Evolutionary conservation across 2,113 vertebrate genomes (phyloP).

Genomic region (Paedocypris sp.): DNA sequence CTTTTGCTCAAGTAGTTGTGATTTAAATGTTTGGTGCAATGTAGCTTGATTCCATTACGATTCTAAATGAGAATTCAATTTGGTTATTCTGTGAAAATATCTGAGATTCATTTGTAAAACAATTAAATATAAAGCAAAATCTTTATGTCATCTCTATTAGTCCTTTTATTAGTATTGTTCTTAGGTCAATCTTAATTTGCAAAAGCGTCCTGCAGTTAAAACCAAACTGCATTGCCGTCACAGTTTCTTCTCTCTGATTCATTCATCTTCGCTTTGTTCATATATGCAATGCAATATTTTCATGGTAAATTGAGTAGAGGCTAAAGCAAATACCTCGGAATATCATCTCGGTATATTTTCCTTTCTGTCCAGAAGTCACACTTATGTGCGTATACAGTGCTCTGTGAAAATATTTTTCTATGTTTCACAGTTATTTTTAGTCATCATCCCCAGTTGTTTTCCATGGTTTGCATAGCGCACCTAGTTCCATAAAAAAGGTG

Average conservation of each 20-base stretch:
- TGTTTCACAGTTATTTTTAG: slow-evolving; percentile 60
- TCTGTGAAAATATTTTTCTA: slow-evolving; percentile 59
- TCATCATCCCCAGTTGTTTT: slow-evolving; percentile 42
- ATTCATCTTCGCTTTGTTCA: slow-evolving; percentile 21
- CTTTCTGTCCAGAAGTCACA: slow-evolving; percentile 49
- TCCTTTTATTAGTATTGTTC: too few relatives aligned
- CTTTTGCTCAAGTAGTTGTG: too few relatives aligned
- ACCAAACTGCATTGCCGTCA: not conserved
- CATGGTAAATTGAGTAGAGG: slow-evolving; percentile 43
- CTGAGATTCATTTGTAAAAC: too few relatives aligned
- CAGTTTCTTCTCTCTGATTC: not conserved
- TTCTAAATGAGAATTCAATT: too few relatives aligned
- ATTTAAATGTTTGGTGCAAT: too few relatives aligned
- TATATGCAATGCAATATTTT: slow-evolving; percentile 43
- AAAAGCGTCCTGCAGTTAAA: too few relatives aligned
- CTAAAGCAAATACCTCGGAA: slow-evolving; percentile 50
- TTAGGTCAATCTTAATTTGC: too few relatives aligned
- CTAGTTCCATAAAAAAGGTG: slow-evolving; percentile 48
- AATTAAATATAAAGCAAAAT: too few relatives aligned
- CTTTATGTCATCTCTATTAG: too few relatives aligned
- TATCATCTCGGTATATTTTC: slow-evolving; percentile 57
- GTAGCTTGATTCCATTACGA: too few relatives aligned
- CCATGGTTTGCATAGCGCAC: slow-evolving; percentile 41
- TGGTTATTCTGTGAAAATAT: too few relatives aligned
- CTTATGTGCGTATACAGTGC: slow-evolving; percentile 38